Evolutionary conservation across 2,797 vertebrate genomes (phyloP).

Genomic region (Micrastur ruficollis): DNA sequence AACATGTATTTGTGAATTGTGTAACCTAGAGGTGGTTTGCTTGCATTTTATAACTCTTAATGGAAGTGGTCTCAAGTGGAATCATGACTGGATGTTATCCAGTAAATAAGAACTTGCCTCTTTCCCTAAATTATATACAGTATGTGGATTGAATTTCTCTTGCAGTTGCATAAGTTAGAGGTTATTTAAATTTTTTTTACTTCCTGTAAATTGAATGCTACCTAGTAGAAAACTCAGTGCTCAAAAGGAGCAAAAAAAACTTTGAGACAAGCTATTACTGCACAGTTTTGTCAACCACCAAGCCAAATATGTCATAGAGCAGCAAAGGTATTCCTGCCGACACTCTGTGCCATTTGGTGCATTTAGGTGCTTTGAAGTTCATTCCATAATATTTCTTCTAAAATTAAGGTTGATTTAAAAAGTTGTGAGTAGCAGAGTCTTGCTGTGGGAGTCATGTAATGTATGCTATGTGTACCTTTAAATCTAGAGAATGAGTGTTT

Average conservation of each 20-base stretch:
- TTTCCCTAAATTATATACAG: background rate
- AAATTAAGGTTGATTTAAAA: background rate
- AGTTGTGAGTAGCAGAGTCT: background rate
- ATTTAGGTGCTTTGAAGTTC: background rate
- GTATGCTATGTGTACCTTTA: background rate
- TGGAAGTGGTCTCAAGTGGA: background rate
- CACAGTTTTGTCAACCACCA: background rate
- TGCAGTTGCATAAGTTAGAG: background rate
- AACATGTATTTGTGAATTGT: background rate
- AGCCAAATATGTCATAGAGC: background rate
- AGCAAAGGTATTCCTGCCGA: background rate
- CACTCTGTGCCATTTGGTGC: background rate
- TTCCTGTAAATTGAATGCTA: background rate
- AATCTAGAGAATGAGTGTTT: background rate
- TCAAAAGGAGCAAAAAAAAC: background rate
- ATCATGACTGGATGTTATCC: background rate
- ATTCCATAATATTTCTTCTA: background rate
- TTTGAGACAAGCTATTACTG: background rate
- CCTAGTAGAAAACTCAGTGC: background rate
- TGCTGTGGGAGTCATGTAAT: background rate
- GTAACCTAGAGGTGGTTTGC: background rate
- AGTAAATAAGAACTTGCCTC: background rate
- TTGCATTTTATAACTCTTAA: background rate
- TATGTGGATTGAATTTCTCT: background rate
- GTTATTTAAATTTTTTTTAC: background rate